Percentiles rank a stretch among this genome's conserved stretches.
Conservation (phyloP, 2,113 vertebrate genomes). For the Choloepus hoffmanni region DNA sequence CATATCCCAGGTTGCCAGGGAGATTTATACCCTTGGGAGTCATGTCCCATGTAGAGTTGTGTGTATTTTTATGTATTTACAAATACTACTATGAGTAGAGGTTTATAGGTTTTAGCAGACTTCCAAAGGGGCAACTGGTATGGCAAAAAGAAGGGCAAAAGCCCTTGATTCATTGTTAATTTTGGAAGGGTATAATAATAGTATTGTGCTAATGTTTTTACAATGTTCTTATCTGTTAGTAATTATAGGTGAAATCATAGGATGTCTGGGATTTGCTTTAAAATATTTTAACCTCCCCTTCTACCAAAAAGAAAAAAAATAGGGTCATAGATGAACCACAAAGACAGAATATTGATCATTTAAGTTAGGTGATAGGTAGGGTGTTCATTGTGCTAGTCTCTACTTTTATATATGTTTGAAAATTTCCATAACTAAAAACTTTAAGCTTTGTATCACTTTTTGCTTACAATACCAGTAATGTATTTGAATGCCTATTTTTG, state of each 20-base stretch:
- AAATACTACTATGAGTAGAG: background rate
- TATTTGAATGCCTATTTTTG: background rate
- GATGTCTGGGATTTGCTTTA: background rate
- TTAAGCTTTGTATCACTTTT: background rate
- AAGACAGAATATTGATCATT: background rate
- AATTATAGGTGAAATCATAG: background rate
- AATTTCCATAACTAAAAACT: background rate
- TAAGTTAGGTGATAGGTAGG: background rate
- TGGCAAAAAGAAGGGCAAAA: background rate
- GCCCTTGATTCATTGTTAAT: background rate
- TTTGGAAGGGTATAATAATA: background rate
- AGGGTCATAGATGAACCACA: background rate
- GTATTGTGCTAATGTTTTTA: too few species aligned
- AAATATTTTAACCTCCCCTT: too few species aligned
- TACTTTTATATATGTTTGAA: background rate
- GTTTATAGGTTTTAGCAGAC: background rate
- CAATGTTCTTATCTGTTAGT: background rate
- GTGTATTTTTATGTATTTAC: background rate
- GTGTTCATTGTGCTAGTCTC: background rate
- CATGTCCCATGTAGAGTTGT: too few species aligned
- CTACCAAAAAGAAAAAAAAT: too few species aligned
- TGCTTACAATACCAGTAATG: background rate
- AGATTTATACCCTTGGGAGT: too few species aligned
- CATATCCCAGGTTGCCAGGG: too few species aligned
- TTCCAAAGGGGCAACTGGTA: background rate